A percentile compares a stretch with the other conserved stretches of the same genome.
phyloP scores from a whole-genome alignment of 2,888 invertebrate species.

The Philereme vetulata region DNA sequence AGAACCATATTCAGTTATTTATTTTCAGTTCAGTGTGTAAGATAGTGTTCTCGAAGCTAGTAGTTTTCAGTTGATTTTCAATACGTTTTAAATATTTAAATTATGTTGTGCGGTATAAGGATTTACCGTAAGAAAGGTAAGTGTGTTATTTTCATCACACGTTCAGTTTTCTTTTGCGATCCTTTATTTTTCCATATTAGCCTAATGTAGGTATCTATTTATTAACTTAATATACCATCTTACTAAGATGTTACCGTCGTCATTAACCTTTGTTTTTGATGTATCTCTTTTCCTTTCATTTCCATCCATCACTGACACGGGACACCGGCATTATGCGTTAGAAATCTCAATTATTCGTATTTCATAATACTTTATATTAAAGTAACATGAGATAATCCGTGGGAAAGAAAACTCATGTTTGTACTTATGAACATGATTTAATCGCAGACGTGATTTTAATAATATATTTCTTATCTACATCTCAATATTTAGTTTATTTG shows the following conservation, averaged over 20 bases:
- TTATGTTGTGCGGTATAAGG: constrained; percentile 63
- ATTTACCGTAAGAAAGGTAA: constrained; percentile 64
- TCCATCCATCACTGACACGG: constrained; percentile 45
- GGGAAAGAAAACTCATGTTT: constrained; percentile 32
- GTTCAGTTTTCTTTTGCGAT: neutral
- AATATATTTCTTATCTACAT: constrained; percentile 18
- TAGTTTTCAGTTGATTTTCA: constrained; percentile 56
- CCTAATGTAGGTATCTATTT: constrained; percentile 9
- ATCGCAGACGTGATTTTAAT: constrained; percentile 35
- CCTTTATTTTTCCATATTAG: neutral
- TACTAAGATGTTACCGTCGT: constrained; percentile 41
- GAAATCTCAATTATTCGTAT: constrained; percentile 31
- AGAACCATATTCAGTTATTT: constrained; percentile 55
- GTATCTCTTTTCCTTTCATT: constrained; percentile 32
- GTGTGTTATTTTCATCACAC: neutral
- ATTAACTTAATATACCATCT: constrained; percentile 17
- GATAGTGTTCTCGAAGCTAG: constrained; percentile 66
- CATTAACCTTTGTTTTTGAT: constrained; percentile 51
- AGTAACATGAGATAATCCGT: constrained; percentile 33
- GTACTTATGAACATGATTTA: constrained; percentile 30
- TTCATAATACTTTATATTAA: constrained; percentile 31
- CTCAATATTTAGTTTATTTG: constrained; percentile 2
- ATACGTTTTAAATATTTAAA: constrained; percentile 38
- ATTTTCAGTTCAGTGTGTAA: constrained; percentile 72
- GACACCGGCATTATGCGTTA: constrained; percentile 32